These are phyloP conservation scores for Ditylenchus dipsaci DNA, from an alignment of 1,140 invertebrate genomes.

Conservation along the genomic window DNA sequence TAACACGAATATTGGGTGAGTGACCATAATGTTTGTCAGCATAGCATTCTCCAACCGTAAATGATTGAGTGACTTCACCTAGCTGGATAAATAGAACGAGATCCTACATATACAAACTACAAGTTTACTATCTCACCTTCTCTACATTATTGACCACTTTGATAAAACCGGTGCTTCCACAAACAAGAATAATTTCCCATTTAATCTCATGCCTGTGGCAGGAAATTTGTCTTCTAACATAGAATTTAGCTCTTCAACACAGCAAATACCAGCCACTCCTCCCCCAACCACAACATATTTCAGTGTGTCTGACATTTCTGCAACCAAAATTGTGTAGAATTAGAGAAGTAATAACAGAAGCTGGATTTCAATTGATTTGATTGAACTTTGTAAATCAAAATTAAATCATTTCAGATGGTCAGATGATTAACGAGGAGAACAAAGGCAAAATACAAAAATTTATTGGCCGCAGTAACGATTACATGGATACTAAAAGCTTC, in stretches of 20 bases:
- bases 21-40: neutral
- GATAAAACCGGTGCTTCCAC: slow-evolving; percentile 23
- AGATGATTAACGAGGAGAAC: too few relatives aligned
- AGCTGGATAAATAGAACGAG: slow-evolving; percentile 4
- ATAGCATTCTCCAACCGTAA: slow-evolving; percentile 6
- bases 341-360: too few relatives aligned
- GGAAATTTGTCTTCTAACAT: slow-evolving; percentile 12
- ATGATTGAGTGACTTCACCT: slow-evolving; percentile 19
- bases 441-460: too few relatives aligned
- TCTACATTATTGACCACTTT: slow-evolving; percentile 27
- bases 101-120: neutral
- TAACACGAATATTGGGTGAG: slow-evolving; percentile 15
- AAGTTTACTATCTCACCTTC: slow-evolving; percentile 5
- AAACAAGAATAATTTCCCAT: slow-evolving; percentile 18
- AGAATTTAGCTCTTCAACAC: slow-evolving; percentile 25
- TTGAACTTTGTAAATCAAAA: too few relatives aligned
- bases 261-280: slow-evolving; percentile 35
- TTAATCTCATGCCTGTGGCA: neutral
- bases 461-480: too few relatives aligned
- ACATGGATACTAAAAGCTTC: too few relatives aligned
- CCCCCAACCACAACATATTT: slow-evolving; percentile 34
- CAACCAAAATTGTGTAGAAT: too few relatives aligned
- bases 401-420: too few relatives aligned
- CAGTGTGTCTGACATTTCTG: neutral
- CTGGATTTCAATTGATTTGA: too few relatives aligned